These are phyloP conservation scores for Chrysolina haemoptera DNA, from an alignment of 2,888 invertebrate species.

Conservation along the genomic window DNA sequence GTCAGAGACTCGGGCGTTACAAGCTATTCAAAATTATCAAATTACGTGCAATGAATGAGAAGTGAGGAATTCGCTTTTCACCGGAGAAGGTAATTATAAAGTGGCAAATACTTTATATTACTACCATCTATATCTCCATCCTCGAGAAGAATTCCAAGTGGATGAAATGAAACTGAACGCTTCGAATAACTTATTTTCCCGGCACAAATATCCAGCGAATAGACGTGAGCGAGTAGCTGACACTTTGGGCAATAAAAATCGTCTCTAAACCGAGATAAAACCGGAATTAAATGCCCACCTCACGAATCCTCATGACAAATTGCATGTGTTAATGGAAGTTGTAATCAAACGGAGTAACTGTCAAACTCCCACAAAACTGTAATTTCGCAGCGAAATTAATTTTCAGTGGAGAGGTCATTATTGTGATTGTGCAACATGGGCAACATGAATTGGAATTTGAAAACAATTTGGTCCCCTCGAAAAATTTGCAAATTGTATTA, in stretches of 20 bases:
- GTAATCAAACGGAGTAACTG: conserved; percentile 38
- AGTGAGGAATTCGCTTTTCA: too few species aligned
- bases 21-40: not conserved
- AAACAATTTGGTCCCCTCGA: too few species aligned
- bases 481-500: too few species aligned
- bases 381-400: conserved; percentile 24
- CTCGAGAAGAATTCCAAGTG: not conserved
- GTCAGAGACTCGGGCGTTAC: not conserved
- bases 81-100: not conserved
- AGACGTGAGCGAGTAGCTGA: conserved; percentile 7
- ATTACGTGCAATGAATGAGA: not conserved
- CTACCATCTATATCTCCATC: not conserved
- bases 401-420: not conserved
- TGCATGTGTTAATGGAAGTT: conserved; percentile 34
- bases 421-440: not conserved
- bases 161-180: not conserved
- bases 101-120: not conserved
- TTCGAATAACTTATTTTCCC: not conserved
- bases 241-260: conserved; percentile 3
- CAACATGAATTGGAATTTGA: not conserved
- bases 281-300: not conserved
- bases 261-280: conserved; percentile 1
- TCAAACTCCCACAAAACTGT: conserved; percentile 34
- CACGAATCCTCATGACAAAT: conserved; percentile 20
- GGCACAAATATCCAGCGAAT: not conserved